Conservation (phyloP, 2,113 vertebrate species). For the Leptobrachium leishanense region DNA sequence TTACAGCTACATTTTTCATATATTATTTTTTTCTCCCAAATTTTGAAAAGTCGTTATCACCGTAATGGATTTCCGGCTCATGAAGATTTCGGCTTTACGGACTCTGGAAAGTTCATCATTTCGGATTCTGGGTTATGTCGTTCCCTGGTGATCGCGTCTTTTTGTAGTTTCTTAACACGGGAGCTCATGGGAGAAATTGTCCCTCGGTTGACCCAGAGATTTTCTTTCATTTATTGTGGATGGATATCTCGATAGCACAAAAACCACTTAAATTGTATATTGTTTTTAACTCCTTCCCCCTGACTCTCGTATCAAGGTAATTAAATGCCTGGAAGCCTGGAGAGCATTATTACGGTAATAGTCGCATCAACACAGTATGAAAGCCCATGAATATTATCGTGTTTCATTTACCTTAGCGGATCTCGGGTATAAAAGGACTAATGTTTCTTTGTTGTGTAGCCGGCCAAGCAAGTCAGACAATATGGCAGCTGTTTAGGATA, state of each 20-base stretch:
- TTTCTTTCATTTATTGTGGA: constrained; percentile 6
- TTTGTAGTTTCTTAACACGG: background rate
- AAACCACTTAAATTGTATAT: constrained; percentile 19
- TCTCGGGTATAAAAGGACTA: constrained; percentile 10
- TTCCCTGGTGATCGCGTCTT: background rate
- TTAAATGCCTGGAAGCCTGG: constrained; percentile 15
- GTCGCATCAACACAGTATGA: constrained; percentile 13
- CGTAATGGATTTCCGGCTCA: background rate
- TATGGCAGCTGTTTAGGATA: constrained; percentile 23
- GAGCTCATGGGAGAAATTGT: constrained; percentile 18
- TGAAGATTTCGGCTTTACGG: background rate
- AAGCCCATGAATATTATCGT: constrained; percentile 2
- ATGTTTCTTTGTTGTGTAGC: constrained; percentile 7
- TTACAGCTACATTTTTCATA: too few relatives aligned
- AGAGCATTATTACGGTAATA: constrained; percentile 22
- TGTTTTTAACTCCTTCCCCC: constrained; percentile 10
- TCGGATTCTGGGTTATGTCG: background rate
- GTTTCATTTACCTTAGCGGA: constrained; percentile 3
- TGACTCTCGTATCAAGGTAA: constrained; percentile 7
- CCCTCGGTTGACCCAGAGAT: background rate
- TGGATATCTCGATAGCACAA: background rate
- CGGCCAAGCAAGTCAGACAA: constrained; percentile 15
- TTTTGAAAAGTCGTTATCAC: too few relatives aligned
- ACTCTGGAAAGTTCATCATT: background rate
- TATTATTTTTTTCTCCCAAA: too few relatives aligned